Evolutionary conservation across 2,113 vertebrate species (phyloP), one percentile per base, ranked within the genome.

Genomic region (Silurus glanis): DNA sequence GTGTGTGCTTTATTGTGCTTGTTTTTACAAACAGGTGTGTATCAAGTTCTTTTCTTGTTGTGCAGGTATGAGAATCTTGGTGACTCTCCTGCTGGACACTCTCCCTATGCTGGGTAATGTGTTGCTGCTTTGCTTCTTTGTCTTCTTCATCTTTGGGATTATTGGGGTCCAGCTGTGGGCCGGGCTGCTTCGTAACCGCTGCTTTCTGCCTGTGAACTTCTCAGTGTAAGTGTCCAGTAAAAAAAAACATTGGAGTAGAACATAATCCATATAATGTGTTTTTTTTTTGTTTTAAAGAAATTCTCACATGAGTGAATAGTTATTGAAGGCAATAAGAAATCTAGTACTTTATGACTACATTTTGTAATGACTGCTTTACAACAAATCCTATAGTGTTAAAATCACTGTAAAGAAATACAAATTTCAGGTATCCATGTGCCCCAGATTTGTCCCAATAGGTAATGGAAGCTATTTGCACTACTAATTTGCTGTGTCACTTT

Each of bases 111-210:
- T 97, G 92, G 97, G 97, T 88, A 97, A 97, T 0, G 97, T 97
- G 83, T 92, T 96, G 8, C 94, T 96, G 58, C 95, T 96, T 89
- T 97, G 96, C 85, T 97, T 97, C 93, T 97, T 97, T 0, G 97
- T 97, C 87, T 97, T 97, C 94, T 97, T 97, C 93, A 97, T 97
- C 92, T 97, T 97, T 0, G 97, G 97, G 90, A 97, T 97, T 1
- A 96, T 97, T 5, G 95, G 94, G 2, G 95, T 96, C 76, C 96
- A 95, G 94, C 93, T 96, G 86, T 97, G 96, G 96, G 96, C 97
- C 23, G 96, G 96, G 81, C 92, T 97, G 85, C 94, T 96, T 80
- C 95, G 96, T 12, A 97, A 97, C 92, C 96, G 97, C 89, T 97
- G 97, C 93, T 96, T 99, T 91, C 93, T 99, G 76, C 92, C 97